Percentiles rank a stretch among this genome's conserved stretches.
These are phyloP conservation scores for Spea hammondii DNA, from an alignment of 2,797 vertebrate genomes.

Conservation along the genomic window DNA sequence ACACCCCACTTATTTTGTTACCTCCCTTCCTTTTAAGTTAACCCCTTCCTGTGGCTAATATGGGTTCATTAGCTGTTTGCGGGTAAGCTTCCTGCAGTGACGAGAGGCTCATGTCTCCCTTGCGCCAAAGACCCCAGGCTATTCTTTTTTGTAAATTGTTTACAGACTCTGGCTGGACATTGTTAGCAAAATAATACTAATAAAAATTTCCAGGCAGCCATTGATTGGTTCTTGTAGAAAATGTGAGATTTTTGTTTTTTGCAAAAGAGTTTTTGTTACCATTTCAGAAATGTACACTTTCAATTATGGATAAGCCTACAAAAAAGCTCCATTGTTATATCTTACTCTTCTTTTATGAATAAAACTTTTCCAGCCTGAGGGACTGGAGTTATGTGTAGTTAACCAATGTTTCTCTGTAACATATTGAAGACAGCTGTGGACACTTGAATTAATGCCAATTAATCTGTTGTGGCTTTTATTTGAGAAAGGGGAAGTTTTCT, in stretches of 20 bases:
- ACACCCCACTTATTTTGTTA: no score
- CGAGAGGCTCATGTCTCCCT: no score
- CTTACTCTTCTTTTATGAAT: conserved; percentile 54
- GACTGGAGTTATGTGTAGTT: conserved; percentile 53
- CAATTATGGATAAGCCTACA: conserved; percentile 51
- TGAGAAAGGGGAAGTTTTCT: conserved; percentile 33
- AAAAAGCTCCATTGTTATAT: conserved; percentile 53
- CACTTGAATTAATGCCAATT: conserved; percentile 55
- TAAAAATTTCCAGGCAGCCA: not conserved
- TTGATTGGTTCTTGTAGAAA: conserved; percentile 47
- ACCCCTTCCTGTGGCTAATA: no score
- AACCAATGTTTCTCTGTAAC: conserved; percentile 39
- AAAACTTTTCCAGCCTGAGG: conserved; percentile 50
- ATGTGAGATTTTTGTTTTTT: conserved; percentile 56
- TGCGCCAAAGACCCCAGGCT: no score
- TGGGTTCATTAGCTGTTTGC: no score
- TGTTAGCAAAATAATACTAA: conserved; percentile 6
- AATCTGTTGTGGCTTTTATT: conserved; percentile 53
- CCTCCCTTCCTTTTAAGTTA: no score
- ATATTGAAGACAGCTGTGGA: conserved; percentile 64
- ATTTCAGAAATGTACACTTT: conserved; percentile 52
- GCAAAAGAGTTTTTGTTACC: conserved; percentile 54
- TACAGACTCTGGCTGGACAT: not conserved
- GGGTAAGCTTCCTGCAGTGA: no score
- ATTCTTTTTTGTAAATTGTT: not conserved